Evolutionary conservation across 2,113 vertebrate genomes (phyloP).

Genomic region (Scolopax mira): DNA sequence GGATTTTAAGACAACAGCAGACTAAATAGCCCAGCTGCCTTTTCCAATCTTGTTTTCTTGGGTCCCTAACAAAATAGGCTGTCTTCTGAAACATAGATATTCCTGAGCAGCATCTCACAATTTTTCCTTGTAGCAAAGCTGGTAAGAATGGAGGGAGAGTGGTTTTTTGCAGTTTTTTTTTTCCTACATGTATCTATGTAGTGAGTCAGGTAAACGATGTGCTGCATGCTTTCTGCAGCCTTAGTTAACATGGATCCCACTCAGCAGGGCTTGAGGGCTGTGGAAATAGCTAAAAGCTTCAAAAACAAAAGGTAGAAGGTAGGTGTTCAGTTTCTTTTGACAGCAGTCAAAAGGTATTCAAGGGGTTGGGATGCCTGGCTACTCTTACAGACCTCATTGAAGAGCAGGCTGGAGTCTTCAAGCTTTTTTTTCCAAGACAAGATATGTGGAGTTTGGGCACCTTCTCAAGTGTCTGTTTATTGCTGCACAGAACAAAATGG

Average conservation of each 20-base stretch:
- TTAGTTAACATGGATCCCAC: not conserved
- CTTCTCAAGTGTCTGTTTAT: not conserved
- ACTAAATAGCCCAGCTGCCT: not conserved
- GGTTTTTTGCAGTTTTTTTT: not conserved
- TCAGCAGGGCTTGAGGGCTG: not conserved
- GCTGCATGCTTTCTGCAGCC: not conserved
- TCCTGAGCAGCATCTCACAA: not conserved
- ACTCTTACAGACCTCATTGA: not conserved
- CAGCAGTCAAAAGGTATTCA: not conserved
- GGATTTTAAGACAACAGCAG: not conserved
- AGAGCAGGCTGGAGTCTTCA: not conserved
- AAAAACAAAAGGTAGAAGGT: not conserved
- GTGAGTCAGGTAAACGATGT: accelerated
- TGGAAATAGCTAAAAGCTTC: not conserved
- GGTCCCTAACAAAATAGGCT: not conserved
- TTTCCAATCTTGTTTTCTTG: not conserved
- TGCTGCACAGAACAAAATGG: not conserved
- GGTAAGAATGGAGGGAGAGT: not conserved
- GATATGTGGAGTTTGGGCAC: not conserved
- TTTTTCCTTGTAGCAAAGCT: not conserved
- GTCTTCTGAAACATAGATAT: not conserved
- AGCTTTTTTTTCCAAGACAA: not conserved
- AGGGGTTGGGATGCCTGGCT: not conserved
- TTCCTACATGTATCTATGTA: accelerated
- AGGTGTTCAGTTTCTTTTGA: not conserved